Evolutionary conservation across 1,140 invertebrate species (phyloP), one percentile per base, ranked within the genome.

Genomic region (Nymphalis io): DNA sequence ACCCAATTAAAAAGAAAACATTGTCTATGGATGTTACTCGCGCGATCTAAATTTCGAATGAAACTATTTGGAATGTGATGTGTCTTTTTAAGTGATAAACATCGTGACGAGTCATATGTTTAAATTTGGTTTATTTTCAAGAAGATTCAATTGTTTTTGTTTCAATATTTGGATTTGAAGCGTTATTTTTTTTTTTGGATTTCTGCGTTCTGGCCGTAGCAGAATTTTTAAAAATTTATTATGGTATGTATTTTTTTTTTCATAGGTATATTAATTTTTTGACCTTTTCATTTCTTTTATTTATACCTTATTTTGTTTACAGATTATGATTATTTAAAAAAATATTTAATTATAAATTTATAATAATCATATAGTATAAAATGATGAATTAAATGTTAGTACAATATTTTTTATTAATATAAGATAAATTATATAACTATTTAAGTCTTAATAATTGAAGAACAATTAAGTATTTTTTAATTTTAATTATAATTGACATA

Each of bases 1-100:
- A 53, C 40, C 40, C 68, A 65, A 72, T 69, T 75, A 80, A 79
- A 79, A 81, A 82, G 68, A 81, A 85, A 81, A 78, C 60, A 72
- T 76, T 69, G 60, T 70, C 74, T 76, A 79, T 78, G 74, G 53
- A 68, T 60, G 55, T 65, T 70, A 73, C 80, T 76, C 81, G 83
- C 81, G 83, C 71, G 75, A 80, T 80, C 70, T 72, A 60, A 80
- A 78, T 80, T 77, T 72, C 73, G 66, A 79, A 75, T 70, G 74
- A 61, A 68, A 53, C 44, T 59, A 68, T 77, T 74, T 76, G 68
- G 79, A 68, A 74, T 81, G 83, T 83, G 81, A 73, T 75, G 79
- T 85, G 83, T 66, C 72, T 72, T 60, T 48, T 61, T 59, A 51
- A 70, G 69, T 77, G 75, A 72, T 70, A 64, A 64, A 59, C 55